Base-by-base conservation (phyloP, 2,113 vertebrate species). In the Pygoscelis adeliae region DNA sequence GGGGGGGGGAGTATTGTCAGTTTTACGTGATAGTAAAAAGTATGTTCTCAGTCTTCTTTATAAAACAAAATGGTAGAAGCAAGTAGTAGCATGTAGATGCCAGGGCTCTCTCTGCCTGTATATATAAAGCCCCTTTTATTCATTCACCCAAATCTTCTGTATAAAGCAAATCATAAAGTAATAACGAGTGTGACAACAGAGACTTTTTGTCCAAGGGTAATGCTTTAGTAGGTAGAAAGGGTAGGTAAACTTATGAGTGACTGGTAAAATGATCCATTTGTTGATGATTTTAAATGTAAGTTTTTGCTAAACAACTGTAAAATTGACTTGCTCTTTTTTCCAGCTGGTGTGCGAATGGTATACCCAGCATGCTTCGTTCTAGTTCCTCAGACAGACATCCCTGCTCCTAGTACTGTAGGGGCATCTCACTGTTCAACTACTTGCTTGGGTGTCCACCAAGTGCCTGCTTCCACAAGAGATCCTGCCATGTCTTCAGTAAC, bases 401-500 rank as follows among this genome's bases (percentile, higher is more conserved):
- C 99, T 65, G 95, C 98, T 84, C 98, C 98, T 95, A 98, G 98
- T 95, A 98, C 99, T 87, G 98, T 98, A 96, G 99, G 99, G 97
- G 98, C 99, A 83, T 98, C 99, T 94, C 99, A 99, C 98, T 99
- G 99, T 98, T 99, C 99, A 92, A 96, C 98, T 96, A 97, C 99
- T 97, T 99, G 99, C 98, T 94, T 99, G 97, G 99, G 99, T 98
- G 98, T 98, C 97, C 99, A 99, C 98, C 99, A 99, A 99, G 99
- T 99, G 99, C 99, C 99, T 99, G 98, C 99, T 98, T 98, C 99
- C 97, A 99, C 99, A 88, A 99, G 99, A 98, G 99, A 99, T 97
- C 99, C 99, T 96, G 99, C 99, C 97, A 99, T 99, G 98, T 99
- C 99, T 94, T 99, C 99, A 7, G 99, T 99, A 96, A 99, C 99